Evolutionary conservation across 1,140 invertebrate species (phyloP).

Genomic region (Colletes latitarsis): DNA sequence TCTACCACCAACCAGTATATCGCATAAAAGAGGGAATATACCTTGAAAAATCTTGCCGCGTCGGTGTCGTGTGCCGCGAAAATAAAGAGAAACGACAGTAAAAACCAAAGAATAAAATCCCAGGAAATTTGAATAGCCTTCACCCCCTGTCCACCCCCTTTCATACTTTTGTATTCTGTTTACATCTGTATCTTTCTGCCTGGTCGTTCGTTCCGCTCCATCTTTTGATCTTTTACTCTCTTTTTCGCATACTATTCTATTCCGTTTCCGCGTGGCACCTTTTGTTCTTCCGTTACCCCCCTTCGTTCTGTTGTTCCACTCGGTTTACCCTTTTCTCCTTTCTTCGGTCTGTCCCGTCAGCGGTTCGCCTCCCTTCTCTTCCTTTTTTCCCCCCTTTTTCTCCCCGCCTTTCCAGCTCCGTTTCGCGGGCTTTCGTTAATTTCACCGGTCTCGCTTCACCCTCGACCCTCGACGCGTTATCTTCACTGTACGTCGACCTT

Average conservation of each 20-base stretch:
- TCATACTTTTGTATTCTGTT: background rate
- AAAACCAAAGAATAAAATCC: background rate
- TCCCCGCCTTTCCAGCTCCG: slow-evolving; percentile 36
- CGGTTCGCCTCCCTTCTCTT: slow-evolving; percentile 31
- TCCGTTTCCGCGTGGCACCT: slow-evolving; percentile 39
- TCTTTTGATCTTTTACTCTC: slow-evolving; percentile 1
- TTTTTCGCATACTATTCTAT: slow-evolving; percentile 28
- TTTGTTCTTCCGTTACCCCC: slow-evolving; percentile 19
- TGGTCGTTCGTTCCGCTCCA: background rate
- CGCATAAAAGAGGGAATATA: too few species aligned
- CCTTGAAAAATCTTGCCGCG: too few species aligned
- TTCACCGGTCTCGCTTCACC: background rate
- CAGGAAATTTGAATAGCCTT: background rate
- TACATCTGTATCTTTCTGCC: background rate
- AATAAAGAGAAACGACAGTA: background rate
- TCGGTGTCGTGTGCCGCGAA: too few species aligned
- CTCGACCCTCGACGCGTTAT: slow-evolving; percentile 12
- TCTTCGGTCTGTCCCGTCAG: background rate
- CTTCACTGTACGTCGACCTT: slow-evolving; percentile 31
- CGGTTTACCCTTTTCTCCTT: slow-evolving; percentile 8
- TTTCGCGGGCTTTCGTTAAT: slow-evolving; percentile 47
- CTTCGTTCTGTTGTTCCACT: slow-evolving; percentile 17
- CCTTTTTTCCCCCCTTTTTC: background rate
- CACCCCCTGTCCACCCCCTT: too few species aligned
- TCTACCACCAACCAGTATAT: too few species aligned